phyloP scores from a whole-genome alignment of 1,140 invertebrate genomes.

The Pygmarrhopalites habei region DNA sequence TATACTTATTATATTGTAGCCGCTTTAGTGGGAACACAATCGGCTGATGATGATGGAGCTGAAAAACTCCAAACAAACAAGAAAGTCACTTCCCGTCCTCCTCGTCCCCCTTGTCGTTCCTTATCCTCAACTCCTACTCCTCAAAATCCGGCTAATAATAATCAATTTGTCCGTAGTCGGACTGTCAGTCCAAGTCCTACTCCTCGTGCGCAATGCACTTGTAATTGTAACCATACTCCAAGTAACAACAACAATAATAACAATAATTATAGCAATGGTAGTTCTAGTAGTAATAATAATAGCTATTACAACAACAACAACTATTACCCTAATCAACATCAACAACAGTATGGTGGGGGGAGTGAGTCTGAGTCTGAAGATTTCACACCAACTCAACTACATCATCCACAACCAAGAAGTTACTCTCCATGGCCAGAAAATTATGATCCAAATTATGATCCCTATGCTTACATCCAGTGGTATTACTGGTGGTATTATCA shows the following conservation, averaged over 20 bases:
- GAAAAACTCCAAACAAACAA: conserved; percentile 7
- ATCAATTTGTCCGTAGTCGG: conserved; percentile 8
- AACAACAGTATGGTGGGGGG: not conserved
- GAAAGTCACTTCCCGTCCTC: conserved; percentile 6
- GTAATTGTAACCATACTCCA: conserved; percentile 5
- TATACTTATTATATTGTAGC: conserved; percentile 13
- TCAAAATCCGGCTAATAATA: not conserved
- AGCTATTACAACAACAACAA: not conserved
- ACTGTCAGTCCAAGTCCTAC: conserved; percentile 9
- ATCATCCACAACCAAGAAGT: not conserved
- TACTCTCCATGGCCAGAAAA: conserved; percentile 29
- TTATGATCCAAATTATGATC: conserved; percentile 27
- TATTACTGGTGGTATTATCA: conserved; percentile 39
- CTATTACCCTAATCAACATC: too few species aligned
- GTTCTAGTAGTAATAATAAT: not conserved
- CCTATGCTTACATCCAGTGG: conserved; percentile 33
- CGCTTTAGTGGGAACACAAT: not conserved
- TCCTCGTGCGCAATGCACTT: not conserved
- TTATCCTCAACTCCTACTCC: conserved; percentile 6
- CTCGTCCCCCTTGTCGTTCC: conserved; percentile 10
- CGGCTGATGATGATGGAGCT: not conserved
- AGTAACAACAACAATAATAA: conserved; percentile 5
- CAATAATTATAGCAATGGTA: conserved; percentile 13
- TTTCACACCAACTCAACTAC: not conserved
- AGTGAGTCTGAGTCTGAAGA: conserved; percentile 9